A percentile compares a stretch with the other conserved stretches of the same genome.
phyloP scores from a whole-genome alignment of 1,140 invertebrate species.

The Brachionus manjavacas region DNA sequence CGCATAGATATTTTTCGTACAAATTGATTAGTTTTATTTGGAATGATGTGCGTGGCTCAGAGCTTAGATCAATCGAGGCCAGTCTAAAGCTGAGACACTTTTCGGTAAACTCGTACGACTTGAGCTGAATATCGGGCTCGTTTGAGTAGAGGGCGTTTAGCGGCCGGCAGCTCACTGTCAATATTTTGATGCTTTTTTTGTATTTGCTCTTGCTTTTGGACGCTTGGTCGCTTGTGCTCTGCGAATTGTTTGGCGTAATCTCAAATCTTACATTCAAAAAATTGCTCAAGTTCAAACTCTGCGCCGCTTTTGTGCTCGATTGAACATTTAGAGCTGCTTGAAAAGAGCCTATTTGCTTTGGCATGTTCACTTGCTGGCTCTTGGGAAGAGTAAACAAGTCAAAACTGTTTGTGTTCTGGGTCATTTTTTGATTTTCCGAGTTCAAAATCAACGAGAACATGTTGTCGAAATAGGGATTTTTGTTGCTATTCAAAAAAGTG shows the following conservation, averaged over 20 bases:
- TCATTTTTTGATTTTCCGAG: slow-evolving; percentile 14
- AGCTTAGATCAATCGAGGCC: background rate
- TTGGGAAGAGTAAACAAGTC: slow-evolving; percentile 17
- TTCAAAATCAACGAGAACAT: slow-evolving; percentile 28
- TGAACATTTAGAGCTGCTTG: background rate
- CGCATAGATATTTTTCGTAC: slow-evolving; percentile 38
- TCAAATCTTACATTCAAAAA: slow-evolving; percentile 39
- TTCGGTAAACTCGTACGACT: slow-evolving; percentile 38
- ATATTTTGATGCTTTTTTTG: slow-evolving; percentile 38
- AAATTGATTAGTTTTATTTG: slow-evolving; percentile 14
- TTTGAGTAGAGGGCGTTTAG: background rate
- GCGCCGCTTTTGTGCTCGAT: background rate
- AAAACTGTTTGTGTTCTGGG: background rate
- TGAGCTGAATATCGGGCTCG: slow-evolving; percentile 33
- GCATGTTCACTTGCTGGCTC: background rate
- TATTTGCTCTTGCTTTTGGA: slow-evolving; percentile 26
- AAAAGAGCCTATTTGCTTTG: slow-evolving; percentile 3
- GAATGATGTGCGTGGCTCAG: background rate
- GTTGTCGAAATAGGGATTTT: slow-evolving; percentile 24
- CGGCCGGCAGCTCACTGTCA: slow-evolving; percentile 19
- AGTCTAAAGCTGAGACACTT: slow-evolving; percentile 40
- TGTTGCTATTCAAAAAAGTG: background rate
- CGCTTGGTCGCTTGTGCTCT: background rate
- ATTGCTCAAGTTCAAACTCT: slow-evolving; percentile 22
- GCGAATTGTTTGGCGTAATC: background rate